phyloP scores from a whole-genome alignment of 1,140 invertebrate species.

The Lordiphosa mommai region DNA sequence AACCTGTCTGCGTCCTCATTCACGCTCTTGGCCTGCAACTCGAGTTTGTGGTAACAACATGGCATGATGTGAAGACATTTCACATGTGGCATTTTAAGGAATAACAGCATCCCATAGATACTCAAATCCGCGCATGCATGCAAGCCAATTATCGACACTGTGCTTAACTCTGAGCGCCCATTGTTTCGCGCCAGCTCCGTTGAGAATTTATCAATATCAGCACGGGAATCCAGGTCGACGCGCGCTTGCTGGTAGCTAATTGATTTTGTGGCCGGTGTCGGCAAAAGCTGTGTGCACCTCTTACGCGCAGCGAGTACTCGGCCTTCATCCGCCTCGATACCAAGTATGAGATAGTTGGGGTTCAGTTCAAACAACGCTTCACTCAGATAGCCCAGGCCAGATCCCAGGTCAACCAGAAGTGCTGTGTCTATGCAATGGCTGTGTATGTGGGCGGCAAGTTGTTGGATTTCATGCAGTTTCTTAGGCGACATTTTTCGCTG shows the following conservation, averaged over 20 bases:
- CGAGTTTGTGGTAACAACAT: conserved; percentile 92
- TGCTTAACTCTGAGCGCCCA: background rate
- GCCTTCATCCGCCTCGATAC: conserved; percentile 85
- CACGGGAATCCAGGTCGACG: conserved; percentile 81
- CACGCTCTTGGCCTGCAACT: conserved; percentile 2
- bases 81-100: conserved; percentile 83
- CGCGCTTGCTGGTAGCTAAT: conserved; percentile 83
- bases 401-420: conserved; percentile 89
- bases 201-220: conserved; percentile 78
- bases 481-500: conserved; percentile 81
- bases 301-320: conserved; percentile 84
- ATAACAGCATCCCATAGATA: conserved; percentile 86
- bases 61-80: conserved; percentile 86
- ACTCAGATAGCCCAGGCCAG: conserved; percentile 90
- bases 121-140: conserved; percentile 93
- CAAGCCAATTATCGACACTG: conserved; percentile 83
- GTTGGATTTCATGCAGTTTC: conserved; percentile 86
- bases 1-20: conserved; percentile 66
- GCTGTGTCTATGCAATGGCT: conserved; percentile 80
- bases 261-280: conserved; percentile 59
- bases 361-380: conserved; percentile 83
- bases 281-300: conserved; percentile 82
- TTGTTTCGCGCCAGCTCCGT: conserved; percentile 67
- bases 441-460: conserved; percentile 83
- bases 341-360: conserved; percentile 84